These are phyloP conservation scores for Mesitornis unicolor DNA, from an alignment of 2,113 vertebrate genomes.

Conservation along the genomic window DNA sequence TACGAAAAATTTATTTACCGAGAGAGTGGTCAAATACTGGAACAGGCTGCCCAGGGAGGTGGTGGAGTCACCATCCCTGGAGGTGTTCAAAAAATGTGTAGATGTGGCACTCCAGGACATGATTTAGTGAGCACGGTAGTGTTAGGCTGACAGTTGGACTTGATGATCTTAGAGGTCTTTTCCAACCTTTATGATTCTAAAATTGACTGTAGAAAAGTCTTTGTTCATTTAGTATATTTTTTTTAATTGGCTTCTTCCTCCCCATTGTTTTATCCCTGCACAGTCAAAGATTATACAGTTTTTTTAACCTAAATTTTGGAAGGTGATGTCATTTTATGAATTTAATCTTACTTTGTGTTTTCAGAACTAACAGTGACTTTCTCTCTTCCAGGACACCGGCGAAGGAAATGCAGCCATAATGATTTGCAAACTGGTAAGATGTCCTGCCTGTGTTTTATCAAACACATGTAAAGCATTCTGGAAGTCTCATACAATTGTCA, in stretches of 20 bases:
- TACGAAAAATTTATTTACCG: no score
- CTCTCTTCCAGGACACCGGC: constrained; percentile 13
- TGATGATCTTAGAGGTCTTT: no score
- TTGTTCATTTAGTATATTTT: neutral
- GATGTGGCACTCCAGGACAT: no score
- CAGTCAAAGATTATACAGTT: neutral
- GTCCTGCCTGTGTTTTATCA: neutral
- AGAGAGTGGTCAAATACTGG: no score
- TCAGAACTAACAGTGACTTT: neutral
- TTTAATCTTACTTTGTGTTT: neutral
- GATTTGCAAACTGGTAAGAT: constrained; percentile 38
- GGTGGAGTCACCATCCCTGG: no score
- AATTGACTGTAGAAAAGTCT: neutral
- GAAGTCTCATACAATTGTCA: neutral
- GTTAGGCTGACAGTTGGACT: no score
- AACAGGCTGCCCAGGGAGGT: no score
- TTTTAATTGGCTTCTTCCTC: neutral
- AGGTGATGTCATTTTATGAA: neutral
- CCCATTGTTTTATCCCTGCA: no score
- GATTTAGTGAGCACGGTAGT: no score
- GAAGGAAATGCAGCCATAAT: neutral
- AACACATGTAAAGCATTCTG: neutral
- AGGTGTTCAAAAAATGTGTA: no score
- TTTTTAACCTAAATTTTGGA: neutral
- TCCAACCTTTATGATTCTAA: no score